Percentiles rank a stretch among this genome's conserved stretches.
These are phyloP conservation scores for Napeogenes inachia DNA, from an alignment of 2,888 invertebrate species.

Conservation along the genomic window DNA sequence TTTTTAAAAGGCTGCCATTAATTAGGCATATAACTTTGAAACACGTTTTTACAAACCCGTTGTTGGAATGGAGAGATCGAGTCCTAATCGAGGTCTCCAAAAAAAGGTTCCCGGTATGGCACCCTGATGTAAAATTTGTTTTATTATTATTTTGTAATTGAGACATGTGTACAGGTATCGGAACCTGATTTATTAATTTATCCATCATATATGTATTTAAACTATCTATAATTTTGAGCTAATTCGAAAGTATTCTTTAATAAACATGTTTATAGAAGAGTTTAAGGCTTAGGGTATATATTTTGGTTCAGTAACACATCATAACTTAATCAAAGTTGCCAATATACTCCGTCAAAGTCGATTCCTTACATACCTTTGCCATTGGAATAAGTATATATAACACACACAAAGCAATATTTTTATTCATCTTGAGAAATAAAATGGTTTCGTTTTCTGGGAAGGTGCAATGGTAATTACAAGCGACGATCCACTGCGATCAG, in stretches of 20 bases:
- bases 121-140: conserved; percentile 30
- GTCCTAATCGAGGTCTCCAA: conserved; percentile 45
- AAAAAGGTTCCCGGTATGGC: conserved; percentile 42
- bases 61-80: conserved; percentile 41
- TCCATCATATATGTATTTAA: too few species aligned
- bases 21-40: conserved; percentile 29
- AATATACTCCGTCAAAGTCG: background rate
- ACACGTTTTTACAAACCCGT: conserved; percentile 32
- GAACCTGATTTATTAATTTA: too few species aligned
- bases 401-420: conserved; percentile 14
- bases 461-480: background rate
- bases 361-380: conserved; percentile 19
- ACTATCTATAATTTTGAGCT: too few species aligned
- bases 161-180: too few species aligned
- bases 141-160: too few species aligned
- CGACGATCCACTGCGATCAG: conserved; percentile 6
- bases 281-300: too few species aligned
- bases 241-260: too few species aligned
- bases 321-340: too few species aligned
- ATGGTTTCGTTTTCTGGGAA: background rate
- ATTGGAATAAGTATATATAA: conserved; percentile 14
- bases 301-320: too few species aligned
- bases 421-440: conserved; percentile 16
- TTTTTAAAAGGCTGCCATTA: background rate
- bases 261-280: too few species aligned